Conservation (phyloP, 2,888 invertebrate genomes). For the Melangyna quadrimaculata region DNA sequence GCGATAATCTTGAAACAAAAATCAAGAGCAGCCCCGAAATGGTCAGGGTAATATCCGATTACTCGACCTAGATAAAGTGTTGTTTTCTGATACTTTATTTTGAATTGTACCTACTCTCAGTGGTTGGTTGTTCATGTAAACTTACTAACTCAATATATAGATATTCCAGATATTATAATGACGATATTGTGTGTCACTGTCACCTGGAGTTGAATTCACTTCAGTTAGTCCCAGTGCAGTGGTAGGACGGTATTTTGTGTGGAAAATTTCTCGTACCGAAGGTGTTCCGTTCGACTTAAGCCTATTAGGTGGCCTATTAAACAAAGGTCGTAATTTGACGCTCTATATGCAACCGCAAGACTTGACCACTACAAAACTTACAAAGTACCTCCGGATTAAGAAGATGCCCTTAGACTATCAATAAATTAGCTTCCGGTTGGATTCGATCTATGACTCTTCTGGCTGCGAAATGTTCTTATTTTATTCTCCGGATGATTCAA, state of each 20-base stretch:
- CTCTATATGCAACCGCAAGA: conserved; percentile 47
- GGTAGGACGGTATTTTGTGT: background rate
- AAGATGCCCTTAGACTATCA: conserved; percentile 57
- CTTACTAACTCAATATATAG: conserved; percentile 20
- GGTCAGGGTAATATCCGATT: conserved; percentile 70
- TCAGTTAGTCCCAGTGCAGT: no score
- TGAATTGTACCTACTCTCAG: conserved; percentile 7
- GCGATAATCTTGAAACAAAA: conserved; percentile 66
- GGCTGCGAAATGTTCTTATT: conserved; percentile 17
- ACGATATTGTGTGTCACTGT: conserved; percentile 58
- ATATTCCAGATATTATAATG: conserved; percentile 35
- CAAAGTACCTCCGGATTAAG: conserved; percentile 68
- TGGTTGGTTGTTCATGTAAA: conserved; percentile 31
- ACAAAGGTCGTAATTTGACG: conserved; percentile 65
- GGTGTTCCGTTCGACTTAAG: conserved; percentile 80
- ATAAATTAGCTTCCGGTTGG: conserved; percentile 58
- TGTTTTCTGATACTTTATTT: conserved; percentile 36
- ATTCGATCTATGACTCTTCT: conserved; percentile 53
- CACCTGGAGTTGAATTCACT: conserved; percentile 49
- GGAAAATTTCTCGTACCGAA: conserved; percentile 35
- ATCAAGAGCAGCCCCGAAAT: conserved; percentile 68
- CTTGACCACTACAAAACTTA: conserved; percentile 36
- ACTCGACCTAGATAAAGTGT: conserved; percentile 65
- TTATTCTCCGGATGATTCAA: conserved; percentile 56
- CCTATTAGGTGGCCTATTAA: conserved; percentile 77